These are phyloP conservation scores for Labrus mixtus DNA, from an alignment of 2,113 vertebrate species.

Conservation along the genomic window DNA sequence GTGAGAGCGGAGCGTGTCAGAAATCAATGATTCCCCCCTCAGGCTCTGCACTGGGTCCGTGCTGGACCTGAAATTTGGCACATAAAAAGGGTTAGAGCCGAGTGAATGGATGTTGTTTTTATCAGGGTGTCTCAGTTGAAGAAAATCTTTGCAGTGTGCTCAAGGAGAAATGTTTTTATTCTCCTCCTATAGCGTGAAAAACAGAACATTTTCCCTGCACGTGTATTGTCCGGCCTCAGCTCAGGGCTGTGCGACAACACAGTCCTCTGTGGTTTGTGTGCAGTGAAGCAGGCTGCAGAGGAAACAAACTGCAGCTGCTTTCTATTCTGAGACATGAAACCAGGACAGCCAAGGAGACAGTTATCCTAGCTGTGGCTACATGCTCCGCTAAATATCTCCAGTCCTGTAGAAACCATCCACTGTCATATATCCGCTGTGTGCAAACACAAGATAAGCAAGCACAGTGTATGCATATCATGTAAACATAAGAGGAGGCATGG, in stretches of 20 bases:
- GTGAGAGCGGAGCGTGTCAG: conserved; percentile 9
- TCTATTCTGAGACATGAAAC: conserved; percentile 69
- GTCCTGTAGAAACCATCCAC: background rate
- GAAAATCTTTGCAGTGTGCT: background rate
- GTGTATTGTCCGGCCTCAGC: background rate
- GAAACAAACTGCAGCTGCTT: conserved; percentile 49
- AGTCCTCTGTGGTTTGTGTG: conserved; percentile 23
- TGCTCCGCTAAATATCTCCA: conserved; percentile 23
- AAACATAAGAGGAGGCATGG: conserved; percentile 16
- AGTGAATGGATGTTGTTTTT: background rate
- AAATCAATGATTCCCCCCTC: conserved; percentile 46
- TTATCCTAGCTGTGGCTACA: conserved; percentile 22
- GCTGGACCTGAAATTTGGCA: conserved; percentile 24
- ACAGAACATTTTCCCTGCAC: background rate
- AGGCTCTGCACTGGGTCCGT: conserved; percentile 26
- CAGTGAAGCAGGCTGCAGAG: conserved; percentile 35
- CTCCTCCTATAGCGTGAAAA: background rate
- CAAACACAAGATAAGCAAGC: background rate
- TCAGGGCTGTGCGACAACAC: conserved; percentile 17
- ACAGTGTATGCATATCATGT: background rate
- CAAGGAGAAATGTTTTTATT: background rate
- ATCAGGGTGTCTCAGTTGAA: conserved; percentile 1
- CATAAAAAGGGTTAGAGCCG: conserved; percentile 23
- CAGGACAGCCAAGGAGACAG: conserved; percentile 56
- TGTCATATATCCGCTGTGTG: background rate